Evolutionary conservation across 1,140 invertebrate genomes (phyloP).

Genomic region (Maconellicoccus hirsutus): DNA sequence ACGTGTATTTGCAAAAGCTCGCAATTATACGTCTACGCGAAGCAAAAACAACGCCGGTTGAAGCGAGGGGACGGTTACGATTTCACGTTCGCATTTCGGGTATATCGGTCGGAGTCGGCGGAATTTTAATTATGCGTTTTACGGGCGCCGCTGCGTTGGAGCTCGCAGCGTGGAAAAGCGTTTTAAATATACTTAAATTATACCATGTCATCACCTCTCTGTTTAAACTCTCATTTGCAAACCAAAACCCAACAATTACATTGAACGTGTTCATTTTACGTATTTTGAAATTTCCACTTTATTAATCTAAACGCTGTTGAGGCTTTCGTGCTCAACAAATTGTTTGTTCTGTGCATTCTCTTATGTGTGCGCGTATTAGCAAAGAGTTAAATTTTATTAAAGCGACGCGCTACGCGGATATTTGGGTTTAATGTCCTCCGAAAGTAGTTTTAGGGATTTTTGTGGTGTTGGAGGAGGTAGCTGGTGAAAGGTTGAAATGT

Average conservation of each 20-base stretch:
- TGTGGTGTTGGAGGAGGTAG: too few relatives aligned
- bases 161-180: background rate
- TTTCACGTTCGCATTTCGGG: background rate
- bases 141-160: background rate
- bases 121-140: conserved; percentile 22
- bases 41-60: too few relatives aligned
- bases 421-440: too few relatives aligned
- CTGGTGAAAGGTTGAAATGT: too few relatives aligned
- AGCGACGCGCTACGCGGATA: background rate
- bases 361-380: too few relatives aligned
- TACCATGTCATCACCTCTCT: conserved; percentile 13
- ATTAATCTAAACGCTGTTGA: conserved; percentile 8
- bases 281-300: conserved; percentile 19
- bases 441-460: too few relatives aligned
- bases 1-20: too few relatives aligned
- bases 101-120: background rate
- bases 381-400: background rate
- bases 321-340: background rate
- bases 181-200: conserved; percentile 23
- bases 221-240: conserved; percentile 17
- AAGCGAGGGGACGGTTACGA: too few relatives aligned
- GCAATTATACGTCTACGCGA: too few relatives aligned
- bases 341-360: background rate
- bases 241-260: conserved; percentile 20
- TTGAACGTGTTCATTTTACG: conserved; percentile 19